These are phyloP conservation scores for Oryzias curvinotus DNA, from an alignment of 2,113 vertebrate genomes.

Conservation along the genomic window DNA sequence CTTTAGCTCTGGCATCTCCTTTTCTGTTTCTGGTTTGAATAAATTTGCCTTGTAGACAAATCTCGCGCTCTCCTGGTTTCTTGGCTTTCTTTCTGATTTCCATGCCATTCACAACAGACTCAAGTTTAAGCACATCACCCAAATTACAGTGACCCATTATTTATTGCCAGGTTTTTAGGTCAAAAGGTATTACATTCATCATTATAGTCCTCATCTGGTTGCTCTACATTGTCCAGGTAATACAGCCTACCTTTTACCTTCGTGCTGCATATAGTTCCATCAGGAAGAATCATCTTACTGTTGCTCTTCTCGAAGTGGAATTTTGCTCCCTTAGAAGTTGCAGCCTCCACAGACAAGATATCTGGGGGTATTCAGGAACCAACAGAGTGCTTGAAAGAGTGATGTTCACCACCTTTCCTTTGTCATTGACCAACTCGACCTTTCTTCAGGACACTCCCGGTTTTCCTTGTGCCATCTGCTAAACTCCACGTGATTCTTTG, in stretches of 20 bases:
- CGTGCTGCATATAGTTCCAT: neutral
- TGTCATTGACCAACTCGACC: neutral
- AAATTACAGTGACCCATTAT: too few relatives aligned
- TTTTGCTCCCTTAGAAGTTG: neutral
- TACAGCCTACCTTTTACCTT: too few relatives aligned
- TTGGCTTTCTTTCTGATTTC: neutral
- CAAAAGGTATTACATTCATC: neutral
- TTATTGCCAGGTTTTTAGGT: conserved; percentile 2
- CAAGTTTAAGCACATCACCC: neutral
- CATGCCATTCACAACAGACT: neutral
- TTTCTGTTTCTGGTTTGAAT: neutral
- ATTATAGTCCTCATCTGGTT: neutral
- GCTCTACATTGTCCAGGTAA: too few relatives aligned
- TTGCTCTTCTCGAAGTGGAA: neutral
- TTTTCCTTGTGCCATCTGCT: neutral
- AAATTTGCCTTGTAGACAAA: neutral
- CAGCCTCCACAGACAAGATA: neutral
- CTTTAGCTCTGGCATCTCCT: neutral
- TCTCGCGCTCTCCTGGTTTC: neutral
- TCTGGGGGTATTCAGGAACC: neutral
- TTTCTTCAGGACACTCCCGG: neutral
- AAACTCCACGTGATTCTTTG: neutral
- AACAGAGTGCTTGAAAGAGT: neutral
- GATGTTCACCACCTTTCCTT: neutral
- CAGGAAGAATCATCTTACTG: neutral